Percentiles rank a stretch among this genome's conserved stretches.
phyloP scores from a whole-genome alignment of 2,113 vertebrate genomes.

The Caracal caracal region DNA sequence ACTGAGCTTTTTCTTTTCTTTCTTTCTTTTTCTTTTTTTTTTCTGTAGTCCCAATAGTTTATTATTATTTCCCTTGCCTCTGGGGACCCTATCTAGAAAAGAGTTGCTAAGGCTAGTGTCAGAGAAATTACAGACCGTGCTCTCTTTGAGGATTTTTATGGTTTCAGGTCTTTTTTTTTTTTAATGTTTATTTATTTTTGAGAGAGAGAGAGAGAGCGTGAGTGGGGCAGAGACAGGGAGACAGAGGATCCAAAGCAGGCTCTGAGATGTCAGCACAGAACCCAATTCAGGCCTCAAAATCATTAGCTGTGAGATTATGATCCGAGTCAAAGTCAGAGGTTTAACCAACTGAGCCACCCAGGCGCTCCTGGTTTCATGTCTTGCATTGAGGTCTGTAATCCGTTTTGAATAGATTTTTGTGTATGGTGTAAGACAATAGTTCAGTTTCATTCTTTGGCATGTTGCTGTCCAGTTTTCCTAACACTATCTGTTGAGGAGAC shows the following conservation, averaged over 20 bases:
- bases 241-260: too few relatives aligned
- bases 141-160: background rate
- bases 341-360: too few relatives aligned
- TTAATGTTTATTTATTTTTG: too few relatives aligned
- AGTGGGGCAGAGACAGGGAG: too few relatives aligned
- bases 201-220: too few relatives aligned
- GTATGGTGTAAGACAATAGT: background rate
- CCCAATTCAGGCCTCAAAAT: too few relatives aligned
- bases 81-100: background rate
- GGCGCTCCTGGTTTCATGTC: background rate
- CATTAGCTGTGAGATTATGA: too few relatives aligned
- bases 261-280: too few relatives aligned
- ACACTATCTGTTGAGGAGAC: background rate
- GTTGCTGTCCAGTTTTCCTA: background rate
- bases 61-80: background rate
- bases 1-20: background rate
- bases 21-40: too few relatives aligned
- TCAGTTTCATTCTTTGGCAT: background rate
- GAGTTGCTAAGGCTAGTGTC: background rate
- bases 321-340: too few relatives aligned
- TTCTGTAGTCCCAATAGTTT: background rate
- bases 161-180: background rate
- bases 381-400: background rate
- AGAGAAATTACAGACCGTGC: background rate
- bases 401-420: background rate